Conservation (phyloP, 2,888 invertebrate species). For the Cecidostiba fungosa region DNA sequence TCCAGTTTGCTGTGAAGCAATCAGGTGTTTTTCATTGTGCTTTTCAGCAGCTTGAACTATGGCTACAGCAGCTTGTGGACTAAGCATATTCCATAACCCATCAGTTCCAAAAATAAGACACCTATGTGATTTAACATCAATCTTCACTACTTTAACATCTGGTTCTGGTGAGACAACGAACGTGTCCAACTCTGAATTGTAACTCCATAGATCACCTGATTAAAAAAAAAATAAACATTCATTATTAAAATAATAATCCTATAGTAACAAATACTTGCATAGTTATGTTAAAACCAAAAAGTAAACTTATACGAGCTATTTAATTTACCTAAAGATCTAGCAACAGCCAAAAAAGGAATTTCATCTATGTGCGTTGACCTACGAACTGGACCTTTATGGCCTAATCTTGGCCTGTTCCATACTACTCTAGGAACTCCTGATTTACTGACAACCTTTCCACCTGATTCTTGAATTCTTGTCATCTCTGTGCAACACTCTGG, state of each 20-base stretch:
- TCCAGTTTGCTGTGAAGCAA: conserved; percentile 78
- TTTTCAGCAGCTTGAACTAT: conserved; percentile 91
- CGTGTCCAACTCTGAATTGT: conserved; percentile 93
- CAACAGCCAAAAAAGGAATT: conserved; percentile 97
- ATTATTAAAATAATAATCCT: conserved; percentile 8
- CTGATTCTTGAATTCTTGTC: conserved; percentile 89
- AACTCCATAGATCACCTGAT: conserved; percentile 97
- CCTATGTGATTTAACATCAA: conserved; percentile 84
- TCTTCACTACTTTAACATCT: conserved; percentile 92
- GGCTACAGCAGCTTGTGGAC: conserved; percentile 90
- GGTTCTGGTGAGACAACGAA: conserved; percentile 99
- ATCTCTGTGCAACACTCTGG: conserved; percentile 94
- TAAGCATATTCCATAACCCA: conserved; percentile 98
- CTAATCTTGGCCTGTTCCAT: conserved; percentile 95
- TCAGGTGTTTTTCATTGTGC: conserved; percentile 86
- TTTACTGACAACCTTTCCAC: conserved; percentile 90
- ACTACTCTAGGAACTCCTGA: conserved; percentile 97
- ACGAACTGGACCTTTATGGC: conserved; percentile 92
- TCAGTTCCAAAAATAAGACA: conserved; percentile 98
- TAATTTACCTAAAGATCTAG: conserved; percentile 90
- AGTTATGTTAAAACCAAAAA: conserved; percentile 23
- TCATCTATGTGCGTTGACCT: conserved; percentile 95
- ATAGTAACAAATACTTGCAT: not conserved
- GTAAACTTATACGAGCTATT: conserved; percentile 4
- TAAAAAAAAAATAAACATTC: conserved; percentile 6